Base-by-base conservation (phyloP, 2,888 invertebrate genomes). In the Phalera bucephala region DNA sequence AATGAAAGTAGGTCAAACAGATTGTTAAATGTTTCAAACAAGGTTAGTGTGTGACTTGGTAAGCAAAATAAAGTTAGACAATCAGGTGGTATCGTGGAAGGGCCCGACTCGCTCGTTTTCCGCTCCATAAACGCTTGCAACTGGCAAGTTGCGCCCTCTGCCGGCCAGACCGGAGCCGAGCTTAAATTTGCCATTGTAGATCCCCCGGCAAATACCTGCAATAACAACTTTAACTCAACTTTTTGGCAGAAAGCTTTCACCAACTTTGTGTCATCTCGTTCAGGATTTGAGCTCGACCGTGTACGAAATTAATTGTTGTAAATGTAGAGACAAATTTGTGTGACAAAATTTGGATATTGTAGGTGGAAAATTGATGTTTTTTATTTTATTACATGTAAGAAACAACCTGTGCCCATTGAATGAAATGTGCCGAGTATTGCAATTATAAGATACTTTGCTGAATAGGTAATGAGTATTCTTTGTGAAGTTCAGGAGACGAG, bases 101-200 rank as follows among this genome's bases (percentile, higher is more conserved):
- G 30, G n/a, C n/a, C n/a, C 41, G n/a, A n/a, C n/a, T 47, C 55
- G 47, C 45, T 59, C 55, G 60, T 64, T 71, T 76, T 73, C 68
- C 72, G 69, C 71, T 63, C 75, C 74, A 78, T 77, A 74, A 71
- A 69, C 59, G 69, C 49, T 67, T 35, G 55, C 55, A 48, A 48
- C 59, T 57, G 55, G 51, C 58, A 61, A 69, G 60, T 65, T 66
- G 45, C 41, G 50, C 41, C 38, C 33, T 37, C 53, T 52, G 51
- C 48, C 57, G 54, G 47, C 45, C 56, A 47, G 47, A 43, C 38
- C 36, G 36, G 7, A 19, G 19, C 27, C 9, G 23, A 19, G 17
- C 29, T 8, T 10, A 29, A 19, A 10, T 19, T 7, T 4, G 17
- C 29, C 19, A 19, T 29, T 29, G 17, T 19, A 19, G 27, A 3